Percentiles rank a stretch among this genome's conserved stretches.
Evolutionary conservation across 1,140 invertebrate species (phyloP).

Genomic region (Drosophila neocordata): DNA sequence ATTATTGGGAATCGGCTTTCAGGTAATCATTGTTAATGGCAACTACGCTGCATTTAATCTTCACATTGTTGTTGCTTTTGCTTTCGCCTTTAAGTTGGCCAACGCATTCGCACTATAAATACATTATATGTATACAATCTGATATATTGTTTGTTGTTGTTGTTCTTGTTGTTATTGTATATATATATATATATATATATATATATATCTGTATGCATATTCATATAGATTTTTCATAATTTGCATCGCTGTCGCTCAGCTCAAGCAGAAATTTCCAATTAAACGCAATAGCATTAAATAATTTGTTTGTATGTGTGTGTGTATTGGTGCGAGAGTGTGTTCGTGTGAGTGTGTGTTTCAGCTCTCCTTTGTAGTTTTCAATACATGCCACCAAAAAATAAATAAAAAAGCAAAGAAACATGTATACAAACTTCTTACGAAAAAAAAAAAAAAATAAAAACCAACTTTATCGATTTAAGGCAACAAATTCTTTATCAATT

Average conservation of each 20-base stretch:
- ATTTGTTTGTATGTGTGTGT: constrained; percentile 20
- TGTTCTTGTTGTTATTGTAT: neutral
- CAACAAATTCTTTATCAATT: neutral
- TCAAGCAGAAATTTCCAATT: constrained; percentile 67
- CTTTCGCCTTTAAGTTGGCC: constrained; percentile 55
- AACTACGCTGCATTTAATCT: constrained; percentile 78
- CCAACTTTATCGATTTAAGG: neutral
- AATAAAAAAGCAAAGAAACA: constrained; percentile 24
- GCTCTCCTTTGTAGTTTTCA: constrained; percentile 42
- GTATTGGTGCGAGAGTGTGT: neutral
- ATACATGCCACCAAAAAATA: constrained; percentile 36
- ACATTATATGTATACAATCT: constrained; percentile 24
- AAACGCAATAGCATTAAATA: constrained; percentile 63
- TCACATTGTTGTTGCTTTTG: constrained; percentile 41
- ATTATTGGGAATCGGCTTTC: constrained; percentile 81
- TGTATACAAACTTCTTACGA: constrained; percentile 26
- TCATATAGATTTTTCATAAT: constrained; percentile 65
- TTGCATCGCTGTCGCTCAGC: constrained; percentile 46
- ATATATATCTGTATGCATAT: constrained; percentile 21
- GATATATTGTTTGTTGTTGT: neutral
- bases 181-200: neutral
- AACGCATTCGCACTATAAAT: constrained; percentile 30
- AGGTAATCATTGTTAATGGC: constrained; percentile 81
- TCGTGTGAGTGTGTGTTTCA: neutral
- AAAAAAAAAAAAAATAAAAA: neutral